Evolutionary conservation across 1,140 invertebrate species (phyloP).

Genomic region (Calliphora vicina): DNA sequence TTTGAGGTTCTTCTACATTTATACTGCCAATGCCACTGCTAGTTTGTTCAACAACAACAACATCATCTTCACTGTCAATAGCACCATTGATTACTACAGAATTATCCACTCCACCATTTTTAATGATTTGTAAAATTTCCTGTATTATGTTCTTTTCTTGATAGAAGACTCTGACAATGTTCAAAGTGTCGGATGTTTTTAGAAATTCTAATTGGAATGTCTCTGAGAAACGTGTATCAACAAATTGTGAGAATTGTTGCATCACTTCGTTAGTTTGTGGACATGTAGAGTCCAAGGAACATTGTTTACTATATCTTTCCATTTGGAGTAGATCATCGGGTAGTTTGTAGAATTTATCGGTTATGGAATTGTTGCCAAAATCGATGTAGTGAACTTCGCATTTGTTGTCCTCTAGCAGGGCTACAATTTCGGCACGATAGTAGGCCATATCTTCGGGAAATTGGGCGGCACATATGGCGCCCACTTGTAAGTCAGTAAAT

Average conservation of each 20-base stretch:
- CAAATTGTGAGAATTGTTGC: slow-evolving; percentile 69
- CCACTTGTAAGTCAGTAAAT: slow-evolving; percentile 65
- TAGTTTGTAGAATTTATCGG: slow-evolving; percentile 69
- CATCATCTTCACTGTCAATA: neutral
- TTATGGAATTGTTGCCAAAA: slow-evolving; percentile 75
- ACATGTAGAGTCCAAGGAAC: slow-evolving; percentile 69
- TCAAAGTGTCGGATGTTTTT: slow-evolving; percentile 45
- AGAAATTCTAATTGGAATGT: slow-evolving; percentile 61
- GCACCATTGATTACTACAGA: slow-evolving; percentile 1
- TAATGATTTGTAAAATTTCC: slow-evolving; percentile 45
- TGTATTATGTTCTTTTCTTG: slow-evolving; percentile 55
- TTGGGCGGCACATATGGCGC: slow-evolving; percentile 70
- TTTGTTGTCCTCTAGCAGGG: slow-evolving; percentile 47
- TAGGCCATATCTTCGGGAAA: slow-evolving; percentile 71
- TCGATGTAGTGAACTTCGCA: slow-evolving; percentile 75
- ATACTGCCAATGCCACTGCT: slow-evolving; percentile 7
- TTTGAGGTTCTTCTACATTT: neutral
- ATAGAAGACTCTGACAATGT: slow-evolving; percentile 54
- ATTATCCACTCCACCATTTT: neutral
- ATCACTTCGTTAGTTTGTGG: slow-evolving; percentile 69
- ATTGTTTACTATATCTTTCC: slow-evolving; percentile 70
- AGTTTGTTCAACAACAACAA: neutral
- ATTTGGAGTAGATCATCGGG: slow-evolving; percentile 70
- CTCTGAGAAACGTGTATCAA: slow-evolving; percentile 54
- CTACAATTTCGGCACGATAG: slow-evolving; percentile 69